These are phyloP conservation scores for Tinamus guttatus DNA, from an alignment of 2,113 vertebrate species.

Conservation along the genomic window DNA sequence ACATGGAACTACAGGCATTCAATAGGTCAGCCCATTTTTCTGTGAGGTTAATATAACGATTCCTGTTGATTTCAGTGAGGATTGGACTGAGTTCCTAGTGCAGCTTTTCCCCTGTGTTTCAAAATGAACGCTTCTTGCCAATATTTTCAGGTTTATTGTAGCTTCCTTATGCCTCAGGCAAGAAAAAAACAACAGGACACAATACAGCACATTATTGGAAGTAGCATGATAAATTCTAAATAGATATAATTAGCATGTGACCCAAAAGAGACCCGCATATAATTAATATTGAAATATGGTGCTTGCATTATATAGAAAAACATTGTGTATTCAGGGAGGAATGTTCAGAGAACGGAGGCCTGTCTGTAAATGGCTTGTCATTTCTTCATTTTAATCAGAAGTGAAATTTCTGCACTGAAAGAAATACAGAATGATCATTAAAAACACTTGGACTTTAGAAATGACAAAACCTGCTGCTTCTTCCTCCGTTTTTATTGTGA, in stretches of 20 bases:
- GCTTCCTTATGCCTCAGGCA: slow-evolving; percentile 57
- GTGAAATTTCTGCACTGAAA: neutral
- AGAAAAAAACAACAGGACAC: slow-evolving; percentile 59
- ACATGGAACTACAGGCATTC: accelerated
- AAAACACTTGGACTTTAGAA: slow-evolving; percentile 31
- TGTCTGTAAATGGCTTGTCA: slow-evolving; percentile 24
- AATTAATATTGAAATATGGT: slow-evolving; percentile 59
- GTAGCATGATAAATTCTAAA: slow-evolving; percentile 64
- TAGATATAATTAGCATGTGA: slow-evolving; percentile 65
- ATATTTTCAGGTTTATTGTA: slow-evolving; percentile 54
- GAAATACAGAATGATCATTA: slow-evolving; percentile 26
- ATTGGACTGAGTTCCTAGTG: neutral
- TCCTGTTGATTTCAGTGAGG: neutral
- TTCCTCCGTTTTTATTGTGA: neutral
- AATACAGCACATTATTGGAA: slow-evolving; percentile 2
- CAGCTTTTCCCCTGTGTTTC: neutral
- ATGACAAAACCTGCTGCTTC: slow-evolving; percentile 22
- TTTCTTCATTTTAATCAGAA: slow-evolving; percentile 4
- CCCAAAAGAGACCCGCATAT: slow-evolving; percentile 50
- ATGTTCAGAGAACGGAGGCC: neutral
- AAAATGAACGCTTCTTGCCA: slow-evolving; percentile 29
- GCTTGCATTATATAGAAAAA: slow-evolving; percentile 5
- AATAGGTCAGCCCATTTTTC: neutral
- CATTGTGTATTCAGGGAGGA: slow-evolving; percentile 25
- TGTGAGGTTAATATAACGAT: slow-evolving; percentile 12